Percentiles rank a stretch among this genome's conserved stretches.
phyloP scores from a whole-genome alignment of 2,113 vertebrate genomes.

The Rhea pennata region DNA sequence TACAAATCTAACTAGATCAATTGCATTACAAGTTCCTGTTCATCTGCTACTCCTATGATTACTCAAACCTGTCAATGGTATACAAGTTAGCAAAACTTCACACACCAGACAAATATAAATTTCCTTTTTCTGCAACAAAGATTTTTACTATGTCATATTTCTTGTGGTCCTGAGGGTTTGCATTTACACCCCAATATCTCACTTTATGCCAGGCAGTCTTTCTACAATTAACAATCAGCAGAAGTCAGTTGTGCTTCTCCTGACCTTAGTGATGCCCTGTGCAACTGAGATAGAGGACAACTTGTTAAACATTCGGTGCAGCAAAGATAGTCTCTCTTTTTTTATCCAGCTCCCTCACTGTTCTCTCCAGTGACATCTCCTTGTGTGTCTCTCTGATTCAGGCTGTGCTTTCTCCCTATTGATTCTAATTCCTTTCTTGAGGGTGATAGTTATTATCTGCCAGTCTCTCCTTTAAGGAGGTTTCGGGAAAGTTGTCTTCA shows the following conservation, averaged over 20 bases:
- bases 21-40: neutral
- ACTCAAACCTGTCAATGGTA: neutral
- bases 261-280: neutral
- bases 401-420: neutral
- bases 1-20: neutral
- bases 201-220: neutral
- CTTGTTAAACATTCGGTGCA: neutral
- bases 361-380: neutral
- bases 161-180: neutral
- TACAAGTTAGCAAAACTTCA: neutral
- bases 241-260: neutral
- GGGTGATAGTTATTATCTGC: neutral
- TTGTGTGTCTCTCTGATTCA: neutral
- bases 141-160: neutral
- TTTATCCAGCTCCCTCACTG: neutral
- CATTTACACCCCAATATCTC: accelerated
- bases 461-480: neutral
- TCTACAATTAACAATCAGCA: neutral
- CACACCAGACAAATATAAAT: accelerated
- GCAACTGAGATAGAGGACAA: neutral
- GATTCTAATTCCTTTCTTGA: neutral
- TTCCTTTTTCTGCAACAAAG: neutral
- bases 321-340: neutral
- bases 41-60: neutral
- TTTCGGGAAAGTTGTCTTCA: neutral